Conservation (phyloP, 23 tunicate species). For the Pegea sp. region DNA sequence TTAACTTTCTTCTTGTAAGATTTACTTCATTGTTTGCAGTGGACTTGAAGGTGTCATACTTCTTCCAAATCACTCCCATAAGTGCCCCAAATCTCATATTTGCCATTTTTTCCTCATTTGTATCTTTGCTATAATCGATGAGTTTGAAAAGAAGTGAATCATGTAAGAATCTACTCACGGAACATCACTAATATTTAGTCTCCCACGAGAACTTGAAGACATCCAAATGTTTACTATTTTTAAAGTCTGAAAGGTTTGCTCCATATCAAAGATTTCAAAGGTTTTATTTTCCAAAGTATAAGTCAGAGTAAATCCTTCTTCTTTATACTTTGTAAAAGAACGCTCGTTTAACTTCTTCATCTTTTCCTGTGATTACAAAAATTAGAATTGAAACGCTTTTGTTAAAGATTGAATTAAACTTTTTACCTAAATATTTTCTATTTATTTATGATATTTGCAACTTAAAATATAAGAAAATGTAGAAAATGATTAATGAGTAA, state of each 20-base stretch:
- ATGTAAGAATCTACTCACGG: too few relatives aligned
- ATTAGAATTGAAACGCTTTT: neutral
- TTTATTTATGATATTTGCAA: too few relatives aligned
- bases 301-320: slow-evolving; percentile 15
- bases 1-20: slow-evolving; percentile 58
- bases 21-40: slow-evolving; percentile 41
- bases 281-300: slow-evolving; percentile 26
- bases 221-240: slow-evolving; percentile 52
- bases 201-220: neutral
- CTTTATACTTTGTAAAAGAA: neutral
- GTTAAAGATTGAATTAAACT: neutral
- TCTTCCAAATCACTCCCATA: slow-evolving; percentile 74
- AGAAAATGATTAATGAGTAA: too few relatives aligned
- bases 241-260: slow-evolving; percentile 82
- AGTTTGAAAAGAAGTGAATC: too few relatives aligned
- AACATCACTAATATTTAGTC: too few relatives aligned
- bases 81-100: slow-evolving; percentile 35
- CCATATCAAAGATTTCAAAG: slow-evolving; percentile 54
- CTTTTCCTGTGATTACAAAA: neutral
- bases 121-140: too few relatives aligned
- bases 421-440: neutral
- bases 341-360: neutral
- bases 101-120: slow-evolving; percentile 25
- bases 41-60: slow-evolving; percentile 8
- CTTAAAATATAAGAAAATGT: too few relatives aligned